Evolutionary conservation across 2,797 vertebrate species (phyloP).

Genomic region (Micrastur ruficollis): DNA sequence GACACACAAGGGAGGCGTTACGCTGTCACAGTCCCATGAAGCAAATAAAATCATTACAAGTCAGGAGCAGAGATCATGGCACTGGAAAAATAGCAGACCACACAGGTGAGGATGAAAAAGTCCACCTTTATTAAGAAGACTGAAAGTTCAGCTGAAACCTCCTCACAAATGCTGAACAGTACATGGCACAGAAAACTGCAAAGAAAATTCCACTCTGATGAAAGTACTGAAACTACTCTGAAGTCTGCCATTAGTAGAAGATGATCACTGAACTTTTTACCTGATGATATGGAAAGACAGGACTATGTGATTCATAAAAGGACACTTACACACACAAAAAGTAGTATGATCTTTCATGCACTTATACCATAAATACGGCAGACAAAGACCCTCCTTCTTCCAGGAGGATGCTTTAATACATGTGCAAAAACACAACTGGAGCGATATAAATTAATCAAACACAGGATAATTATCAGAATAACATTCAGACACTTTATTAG

Average conservation of each 20-base stretch:
- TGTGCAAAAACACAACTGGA: neutral
- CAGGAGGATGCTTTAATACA: neutral
- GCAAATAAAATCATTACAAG: neutral
- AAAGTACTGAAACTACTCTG: neutral
- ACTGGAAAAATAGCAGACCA: neutral
- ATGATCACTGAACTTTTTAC: neutral
- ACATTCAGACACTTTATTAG: slow-evolving; percentile 34
- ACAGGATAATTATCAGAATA: neutral
- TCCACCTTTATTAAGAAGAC: neutral
- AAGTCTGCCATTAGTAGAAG: neutral
- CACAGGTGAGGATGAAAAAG: neutral
- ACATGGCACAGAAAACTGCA: neutral
- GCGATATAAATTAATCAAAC: neutral
- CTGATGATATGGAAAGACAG: neutral
- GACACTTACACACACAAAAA: neutral
- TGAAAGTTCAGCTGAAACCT: neutral
- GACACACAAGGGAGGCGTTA: neutral
- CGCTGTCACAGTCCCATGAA: neutral
- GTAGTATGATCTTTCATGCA: neutral
- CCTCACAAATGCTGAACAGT: neutral
- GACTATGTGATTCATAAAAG: neutral
- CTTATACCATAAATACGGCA: neutral
- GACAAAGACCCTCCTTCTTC: neutral
- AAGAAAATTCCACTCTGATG: neutral
- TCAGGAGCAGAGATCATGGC: neutral